A percentile compares a stretch with the other conserved stretches of the same genome.
These are phyloP conservation scores for Vombatus ursinus DNA, from an alignment of 2,113 vertebrate genomes.

Conservation along the genomic window DNA sequence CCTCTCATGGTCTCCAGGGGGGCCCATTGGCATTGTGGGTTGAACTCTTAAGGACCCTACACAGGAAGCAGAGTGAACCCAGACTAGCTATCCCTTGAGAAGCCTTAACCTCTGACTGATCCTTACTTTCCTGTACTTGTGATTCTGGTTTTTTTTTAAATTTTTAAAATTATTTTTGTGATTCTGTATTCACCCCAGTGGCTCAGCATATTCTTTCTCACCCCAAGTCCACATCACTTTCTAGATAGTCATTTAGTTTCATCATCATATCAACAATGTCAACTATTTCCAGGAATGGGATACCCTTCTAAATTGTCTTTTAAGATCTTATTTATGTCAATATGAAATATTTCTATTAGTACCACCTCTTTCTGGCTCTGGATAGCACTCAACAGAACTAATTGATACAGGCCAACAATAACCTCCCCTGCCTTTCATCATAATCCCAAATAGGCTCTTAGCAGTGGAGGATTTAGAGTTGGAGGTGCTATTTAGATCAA, in stretches of 20 bases:
- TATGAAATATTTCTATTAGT: not conserved
- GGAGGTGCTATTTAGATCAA: not conserved
- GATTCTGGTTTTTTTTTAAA: no score
- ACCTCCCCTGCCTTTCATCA: not conserved
- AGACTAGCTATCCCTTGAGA: not conserved
- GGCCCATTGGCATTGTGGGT: not conserved
- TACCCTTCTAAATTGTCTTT: not conserved
- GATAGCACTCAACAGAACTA: not conserved
- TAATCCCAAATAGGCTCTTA: not conserved
- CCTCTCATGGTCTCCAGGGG: not conserved
- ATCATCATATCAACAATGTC: not conserved
- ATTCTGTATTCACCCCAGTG: not conserved
- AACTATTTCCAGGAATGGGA: not conserved
- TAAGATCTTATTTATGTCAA: not conserved
- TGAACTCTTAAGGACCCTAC: not conserved
- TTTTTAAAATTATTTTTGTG: no score
- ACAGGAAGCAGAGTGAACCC: not conserved
- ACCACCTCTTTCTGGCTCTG: not conserved
- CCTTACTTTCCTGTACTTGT: not conserved
- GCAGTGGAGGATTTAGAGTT: not conserved
- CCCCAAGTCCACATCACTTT: not conserved
- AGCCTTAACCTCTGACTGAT: not conserved
- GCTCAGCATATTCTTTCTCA: not conserved
- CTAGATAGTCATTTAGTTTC: not conserved
- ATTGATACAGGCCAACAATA: not conserved